phyloP scores from a whole-genome alignment of 2,797 vertebrate species.

The Bothrops alternatus region DNA sequence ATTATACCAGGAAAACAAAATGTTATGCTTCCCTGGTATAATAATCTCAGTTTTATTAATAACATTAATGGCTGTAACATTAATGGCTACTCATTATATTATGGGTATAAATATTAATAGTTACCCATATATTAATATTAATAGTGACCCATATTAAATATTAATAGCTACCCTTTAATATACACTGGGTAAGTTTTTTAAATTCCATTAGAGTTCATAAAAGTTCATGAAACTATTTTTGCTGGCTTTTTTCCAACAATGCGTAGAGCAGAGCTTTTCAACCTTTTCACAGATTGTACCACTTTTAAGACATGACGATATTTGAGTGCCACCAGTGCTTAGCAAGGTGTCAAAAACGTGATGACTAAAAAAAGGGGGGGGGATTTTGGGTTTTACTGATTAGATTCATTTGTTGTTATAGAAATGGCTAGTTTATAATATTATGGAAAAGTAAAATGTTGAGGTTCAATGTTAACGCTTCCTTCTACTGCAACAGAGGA shows the following conservation, averaged over 20 bases:
- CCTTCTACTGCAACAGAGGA: too few species aligned
- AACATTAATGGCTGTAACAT: background rate
- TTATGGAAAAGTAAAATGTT: too few species aligned
- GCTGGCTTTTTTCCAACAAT: background rate
- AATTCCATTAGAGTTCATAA: background rate
- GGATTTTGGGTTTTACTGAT: too few species aligned
- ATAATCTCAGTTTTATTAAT: background rate
- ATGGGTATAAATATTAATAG: background rate
- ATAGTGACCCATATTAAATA: background rate
- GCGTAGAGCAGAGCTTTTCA: background rate
- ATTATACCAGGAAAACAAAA: background rate
- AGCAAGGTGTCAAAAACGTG: too few species aligned
- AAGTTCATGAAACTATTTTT: background rate
- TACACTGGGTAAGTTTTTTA: background rate
- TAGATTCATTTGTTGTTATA: too few species aligned
- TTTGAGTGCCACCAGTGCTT: too few species aligned
- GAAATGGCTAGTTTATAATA: too few species aligned
- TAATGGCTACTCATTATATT: background rate
- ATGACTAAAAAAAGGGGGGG: too few species aligned
- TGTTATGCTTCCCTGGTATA: background rate
- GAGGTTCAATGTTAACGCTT: too few species aligned
- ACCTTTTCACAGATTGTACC: too few species aligned
- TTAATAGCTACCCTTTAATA: background rate
- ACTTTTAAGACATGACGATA: too few species aligned
- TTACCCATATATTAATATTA: background rate